phyloP scores from a whole-genome alignment of 2,113 vertebrate species.

The Limanda limanda region DNA sequence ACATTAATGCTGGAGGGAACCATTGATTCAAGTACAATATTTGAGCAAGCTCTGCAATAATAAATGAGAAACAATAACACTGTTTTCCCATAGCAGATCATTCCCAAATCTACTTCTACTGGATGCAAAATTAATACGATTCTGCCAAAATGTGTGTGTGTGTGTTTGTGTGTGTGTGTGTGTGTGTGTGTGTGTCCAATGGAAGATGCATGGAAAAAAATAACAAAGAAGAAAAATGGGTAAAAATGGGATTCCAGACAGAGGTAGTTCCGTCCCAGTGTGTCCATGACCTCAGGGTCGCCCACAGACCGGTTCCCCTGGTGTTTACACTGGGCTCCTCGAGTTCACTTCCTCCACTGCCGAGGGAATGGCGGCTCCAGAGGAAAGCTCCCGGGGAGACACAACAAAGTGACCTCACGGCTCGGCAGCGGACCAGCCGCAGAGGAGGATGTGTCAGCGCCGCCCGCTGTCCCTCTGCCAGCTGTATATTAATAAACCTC shows the following conservation, averaged over 20 bases:
- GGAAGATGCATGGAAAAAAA: not conserved
- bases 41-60: slow-evolving; percentile 18
- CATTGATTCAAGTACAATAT: slow-evolving; percentile 45
- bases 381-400: slow-evolving; percentile 58
- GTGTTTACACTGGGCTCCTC: slow-evolving; percentile 59
- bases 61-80: slow-evolving; percentile 33
- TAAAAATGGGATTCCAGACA: slow-evolving; percentile 25
- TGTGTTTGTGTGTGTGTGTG: too few relatives aligned
- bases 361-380: slow-evolving; percentile 51
- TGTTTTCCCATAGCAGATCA: slow-evolving; percentile 23
- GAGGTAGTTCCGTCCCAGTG: slow-evolving; percentile 18
- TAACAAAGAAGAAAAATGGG: slow-evolving; percentile 2
- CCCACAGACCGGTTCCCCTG: slow-evolving; percentile 30
- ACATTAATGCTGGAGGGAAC: slow-evolving; percentile 49
- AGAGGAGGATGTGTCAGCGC: slow-evolving; percentile 41
- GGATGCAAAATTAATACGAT: slow-evolving; percentile 54
- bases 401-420: slow-evolving; percentile 60
- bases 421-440: slow-evolving; percentile 33
- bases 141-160: slow-evolving; percentile 12
- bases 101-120: slow-evolving; percentile 40
- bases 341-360: slow-evolving; percentile 66
- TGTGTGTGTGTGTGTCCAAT: not conserved
- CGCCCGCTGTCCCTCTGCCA: slow-evolving; percentile 41
- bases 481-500: slow-evolving; percentile 53
- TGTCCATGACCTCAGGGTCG: slow-evolving; percentile 50